Conservation (phyloP, 1,140 invertebrate genomes). For the Helicoverpa armigera region DNA sequence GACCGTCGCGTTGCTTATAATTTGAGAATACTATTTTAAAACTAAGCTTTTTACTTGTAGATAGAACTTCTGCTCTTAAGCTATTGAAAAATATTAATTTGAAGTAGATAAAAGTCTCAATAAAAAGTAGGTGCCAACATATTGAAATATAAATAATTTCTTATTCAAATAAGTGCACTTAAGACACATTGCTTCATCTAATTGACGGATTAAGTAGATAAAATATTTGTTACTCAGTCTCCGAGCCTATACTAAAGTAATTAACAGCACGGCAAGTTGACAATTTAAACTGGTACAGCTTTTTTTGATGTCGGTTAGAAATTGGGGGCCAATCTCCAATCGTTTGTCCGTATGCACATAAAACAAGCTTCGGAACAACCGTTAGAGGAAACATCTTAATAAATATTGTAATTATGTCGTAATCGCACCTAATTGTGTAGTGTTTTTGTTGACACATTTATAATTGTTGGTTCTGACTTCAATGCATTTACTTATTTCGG, state of each 20-base stretch:
- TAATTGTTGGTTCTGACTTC: neutral
- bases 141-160: no score
- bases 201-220: slow-evolving; percentile 13
- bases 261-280: slow-evolving; percentile 41
- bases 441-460: neutral
- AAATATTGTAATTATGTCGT: slow-evolving; percentile 24
- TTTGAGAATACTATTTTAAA: neutral
- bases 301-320: slow-evolving; percentile 35
- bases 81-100: neutral
- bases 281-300: slow-evolving; percentile 48
- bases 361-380: slow-evolving; percentile 24
- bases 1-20: neutral
- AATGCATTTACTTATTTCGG: no score
- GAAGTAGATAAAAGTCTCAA: neutral
- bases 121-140: no score
- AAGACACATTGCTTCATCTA: neutral
- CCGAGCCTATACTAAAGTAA: slow-evolving; percentile 29
- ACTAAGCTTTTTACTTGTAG: no score
- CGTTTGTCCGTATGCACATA: slow-evolving; percentile 35
- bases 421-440: neutral
- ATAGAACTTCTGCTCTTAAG: no score
- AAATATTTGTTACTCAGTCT: slow-evolving; percentile 17
- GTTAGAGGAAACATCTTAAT: slow-evolving; percentile 39
- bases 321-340: slow-evolving; percentile 42
- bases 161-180: no score